Base-by-base conservation (phyloP, 1,140 invertebrate genomes). In the Sipha flava region DNA sequence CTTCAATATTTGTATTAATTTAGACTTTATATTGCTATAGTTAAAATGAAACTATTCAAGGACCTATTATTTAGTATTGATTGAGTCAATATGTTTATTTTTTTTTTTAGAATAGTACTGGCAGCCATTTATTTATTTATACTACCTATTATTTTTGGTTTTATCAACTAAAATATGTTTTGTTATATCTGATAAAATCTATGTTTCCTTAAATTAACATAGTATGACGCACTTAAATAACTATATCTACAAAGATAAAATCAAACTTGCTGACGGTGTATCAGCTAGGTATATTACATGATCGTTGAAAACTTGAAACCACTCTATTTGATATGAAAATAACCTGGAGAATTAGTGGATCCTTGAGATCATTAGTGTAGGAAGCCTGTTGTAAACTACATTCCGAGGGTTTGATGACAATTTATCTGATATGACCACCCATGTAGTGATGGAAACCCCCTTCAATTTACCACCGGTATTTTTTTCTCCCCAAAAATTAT, bases 371-470 rank as follows among this genome's bases (percentile, higher is more conserved):
- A 77, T 77, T 77, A 77, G 73, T 77, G 73, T 7, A 77, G 21
- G 49, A 43, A 43, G 52, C 34, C 34, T 57, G 72, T 77, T 37
- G 31, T 77, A 59, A 59, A 59, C 34, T 77, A 59, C 73, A 57
- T 57, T 77, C 73, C 49, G 23, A 77, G 49, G 34, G 37, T 77
- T 57, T 77, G 73, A 77, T 57, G 73, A 77, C 73, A 77, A 77
- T 77, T 77, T 77, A 77, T 77, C 73, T 59, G 73, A 77, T 77
- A 37, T 31, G 73, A 77, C 73, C 73, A 77, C 73, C 73, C 73
- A 59, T 77, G 34, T 34, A 10, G 29, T 54, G 37, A 75, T 54
- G 52, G 31, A 75, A 34, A 73, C 49, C 72, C 49, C 29, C 43
- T 40, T 75, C 47, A 18, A 18, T 77, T 57, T 29, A 40, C 73